Conservation (phyloP, 2,797 vertebrate genomes). For the Cirrhinus molitorella region DNA sequence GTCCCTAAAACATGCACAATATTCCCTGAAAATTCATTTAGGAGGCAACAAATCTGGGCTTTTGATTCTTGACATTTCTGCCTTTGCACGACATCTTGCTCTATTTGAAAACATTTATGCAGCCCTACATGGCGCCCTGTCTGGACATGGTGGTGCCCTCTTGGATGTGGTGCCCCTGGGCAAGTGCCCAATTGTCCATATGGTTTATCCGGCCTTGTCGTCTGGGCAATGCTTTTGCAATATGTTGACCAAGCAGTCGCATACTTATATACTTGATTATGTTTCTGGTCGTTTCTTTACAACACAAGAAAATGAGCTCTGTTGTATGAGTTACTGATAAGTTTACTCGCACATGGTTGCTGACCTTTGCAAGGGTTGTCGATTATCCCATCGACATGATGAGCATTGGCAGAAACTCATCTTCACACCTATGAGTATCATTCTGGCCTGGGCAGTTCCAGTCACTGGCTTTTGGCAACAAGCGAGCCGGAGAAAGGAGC, state of each 20-base stretch:
- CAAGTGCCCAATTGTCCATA: conserved; percentile 9
- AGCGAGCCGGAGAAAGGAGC: neutral
- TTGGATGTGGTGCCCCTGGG: neutral
- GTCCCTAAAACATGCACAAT: neutral
- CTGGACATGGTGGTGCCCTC: neutral
- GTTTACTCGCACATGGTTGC: neutral
- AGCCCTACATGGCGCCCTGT: conserved; percentile 15
- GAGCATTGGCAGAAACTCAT: neutral
- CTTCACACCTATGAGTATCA: neutral
- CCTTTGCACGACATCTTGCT: neutral
- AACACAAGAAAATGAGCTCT: neutral
- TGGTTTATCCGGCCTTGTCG: neutral
- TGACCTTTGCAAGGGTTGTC: neutral
- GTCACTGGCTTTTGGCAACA: neutral
- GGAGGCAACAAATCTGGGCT: neutral
- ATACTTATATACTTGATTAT: neutral
- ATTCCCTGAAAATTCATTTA: neutral
- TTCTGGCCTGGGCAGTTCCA: neutral
- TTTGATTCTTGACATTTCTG: conserved; percentile 2
- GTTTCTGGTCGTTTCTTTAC: neutral
- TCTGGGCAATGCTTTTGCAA: conserved; percentile 19
- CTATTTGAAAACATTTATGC: conserved; percentile 15
- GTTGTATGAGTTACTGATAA: neutral
- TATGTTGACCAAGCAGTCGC: neutral
- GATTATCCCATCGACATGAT: neutral